phyloP scores from a whole-genome alignment of 1,140 invertebrate genomes.

The Drosophila equinoxialis region DNA sequence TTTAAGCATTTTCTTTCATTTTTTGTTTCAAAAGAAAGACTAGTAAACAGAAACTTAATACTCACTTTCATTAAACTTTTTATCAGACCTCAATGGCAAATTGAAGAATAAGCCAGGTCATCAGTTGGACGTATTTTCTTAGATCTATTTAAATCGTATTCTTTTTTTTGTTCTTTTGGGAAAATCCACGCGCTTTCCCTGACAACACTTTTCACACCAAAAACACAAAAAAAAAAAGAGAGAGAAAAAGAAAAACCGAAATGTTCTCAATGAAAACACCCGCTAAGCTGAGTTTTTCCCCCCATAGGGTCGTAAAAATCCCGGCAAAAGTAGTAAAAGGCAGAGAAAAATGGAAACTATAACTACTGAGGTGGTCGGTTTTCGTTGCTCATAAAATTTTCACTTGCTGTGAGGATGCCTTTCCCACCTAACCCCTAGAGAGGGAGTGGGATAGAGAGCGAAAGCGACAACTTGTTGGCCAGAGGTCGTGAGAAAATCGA shows the following conservation, averaged over 20 bases:
- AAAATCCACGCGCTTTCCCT: slow-evolving; percentile 32
- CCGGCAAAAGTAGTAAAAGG: slow-evolving; percentile 22
- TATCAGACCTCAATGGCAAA: too few species aligned
- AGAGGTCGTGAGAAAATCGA: slow-evolving; percentile 55
- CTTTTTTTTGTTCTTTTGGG: slow-evolving; percentile 12
- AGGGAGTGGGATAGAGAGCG: slow-evolving; percentile 25
- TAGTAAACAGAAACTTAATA: too few species aligned
- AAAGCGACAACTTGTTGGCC: slow-evolving; percentile 51
- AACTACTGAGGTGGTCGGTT: slow-evolving; percentile 79
- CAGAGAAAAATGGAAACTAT: slow-evolving; percentile 35
- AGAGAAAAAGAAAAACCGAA: background rate
- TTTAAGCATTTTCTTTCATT: too few species aligned
- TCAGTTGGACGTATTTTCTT: too few species aligned
- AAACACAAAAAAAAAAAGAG: slow-evolving; percentile 9
- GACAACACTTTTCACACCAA: slow-evolving; percentile 36
- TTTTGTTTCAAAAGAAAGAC: too few species aligned
- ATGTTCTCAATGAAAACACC: slow-evolving; percentile 53
- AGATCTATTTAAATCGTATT: background rate
- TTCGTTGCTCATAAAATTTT: slow-evolving; percentile 56
- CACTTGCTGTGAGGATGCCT: slow-evolving; percentile 21
- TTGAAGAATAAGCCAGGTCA: too few species aligned
- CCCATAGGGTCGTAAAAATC: slow-evolving; percentile 34
- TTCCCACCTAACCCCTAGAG: slow-evolving; percentile 7
- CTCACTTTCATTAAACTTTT: too few species aligned
- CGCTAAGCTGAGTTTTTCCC: slow-evolving; percentile 47